Base-by-base conservation (phyloP, 1,140 invertebrate species). In the Chionoecetes opilio region DNA sequence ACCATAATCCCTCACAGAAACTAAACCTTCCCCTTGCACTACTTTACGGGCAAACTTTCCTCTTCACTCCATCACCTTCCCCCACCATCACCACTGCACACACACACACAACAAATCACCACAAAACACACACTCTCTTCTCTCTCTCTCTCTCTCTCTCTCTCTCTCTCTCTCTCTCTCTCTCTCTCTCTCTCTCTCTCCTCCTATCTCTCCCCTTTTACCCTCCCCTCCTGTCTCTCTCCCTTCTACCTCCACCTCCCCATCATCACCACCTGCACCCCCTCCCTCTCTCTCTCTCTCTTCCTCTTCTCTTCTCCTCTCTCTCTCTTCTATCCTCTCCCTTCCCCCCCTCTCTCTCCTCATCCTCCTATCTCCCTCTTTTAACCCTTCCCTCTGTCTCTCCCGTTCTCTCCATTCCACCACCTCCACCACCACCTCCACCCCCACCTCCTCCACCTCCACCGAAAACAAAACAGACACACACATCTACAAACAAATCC, bases 61-160 rank as follows among this genome's bases (percentile, higher is more conserved):
- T 38, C 32, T 87, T 87, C 37, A 87, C 32, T 37, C 85, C n/a
- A 75, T 75, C 63, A 75, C 63, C 21, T 75, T 75, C 63, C 63
- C 63, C 63, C n/a, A n/a, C 63, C n/a, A 26, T 26, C 63, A 17
- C 63, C n/a, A n/a, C 63, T 75, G 63, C 35, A 2, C 35, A n/a
- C 35, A 5, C 31, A 17, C 21, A 17, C 26, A 3, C 84, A 3
- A n/a, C 31, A 5, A n/a, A n/a, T n/a, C n/a, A n/a, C n/a, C n/a
- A n/a, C 31, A 31, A 86, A 2, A n/a, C 84, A 26, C n/a, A 26
- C 35, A n/a, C 86, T 86, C 84, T 86, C 32, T 38, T 86, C 32
- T 34, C 84, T 86, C 14, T 35, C 32, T 35, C 29, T 14, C 86
- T 75, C 26, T 29, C 86, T 88, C 31, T 37, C 38, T 37, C 38